A percentile compares a stretch with the other conserved stretches of the same genome.
Evolutionary conservation across 53 echinoderm and acorn worm species (phyloP).

Genomic region (Hippasteria phrygiana): DNA sequence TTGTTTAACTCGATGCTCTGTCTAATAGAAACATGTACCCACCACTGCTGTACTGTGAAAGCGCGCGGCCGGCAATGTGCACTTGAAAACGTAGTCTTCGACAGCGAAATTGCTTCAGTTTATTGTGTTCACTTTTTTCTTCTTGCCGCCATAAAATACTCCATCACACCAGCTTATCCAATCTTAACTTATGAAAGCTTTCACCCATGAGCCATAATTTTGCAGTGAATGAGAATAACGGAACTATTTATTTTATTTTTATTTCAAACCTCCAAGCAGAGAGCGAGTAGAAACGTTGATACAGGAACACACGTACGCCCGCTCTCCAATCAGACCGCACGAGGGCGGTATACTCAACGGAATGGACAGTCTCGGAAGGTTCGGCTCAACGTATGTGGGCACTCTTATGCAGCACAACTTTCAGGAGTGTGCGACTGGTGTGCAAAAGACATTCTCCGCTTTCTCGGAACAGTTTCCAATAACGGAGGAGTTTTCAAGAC

Average conservation of each 20-base stretch:
- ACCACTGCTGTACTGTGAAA: too few relatives aligned
- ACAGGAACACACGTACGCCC: constrained; percentile 87
- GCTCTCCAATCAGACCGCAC: constrained; percentile 75
- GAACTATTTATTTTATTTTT: constrained; percentile 4
- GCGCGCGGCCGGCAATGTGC: too few relatives aligned
- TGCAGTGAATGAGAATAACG: background rate
- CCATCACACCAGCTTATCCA: background rate
- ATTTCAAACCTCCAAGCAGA: constrained; percentile 49
- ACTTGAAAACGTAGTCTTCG: too few relatives aligned
- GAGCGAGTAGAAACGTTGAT: constrained; percentile 77
- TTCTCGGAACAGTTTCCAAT: constrained; percentile 27
- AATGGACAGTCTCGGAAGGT: constrained; percentile 32
- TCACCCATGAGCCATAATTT: background rate
- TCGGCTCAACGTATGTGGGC: background rate
- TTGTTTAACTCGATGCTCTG: too few relatives aligned
- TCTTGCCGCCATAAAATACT: too few relatives aligned
- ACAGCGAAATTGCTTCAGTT: too few relatives aligned
- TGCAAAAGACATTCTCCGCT: background rate
- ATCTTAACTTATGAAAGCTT: too few relatives aligned
- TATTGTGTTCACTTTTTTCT: too few relatives aligned
- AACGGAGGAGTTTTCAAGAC: constrained; percentile 37
- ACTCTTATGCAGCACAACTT: constrained; percentile 1
- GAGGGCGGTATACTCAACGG: constrained; percentile 55
- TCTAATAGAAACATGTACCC: too few relatives aligned
- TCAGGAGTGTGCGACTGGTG: background rate